Percentiles rank a stretch among this genome's conserved stretches.
These are phyloP conservation scores for Tupiocoris notatus DNA, from an alignment of 2,888 invertebrate species.

Conservation along the genomic window DNA sequence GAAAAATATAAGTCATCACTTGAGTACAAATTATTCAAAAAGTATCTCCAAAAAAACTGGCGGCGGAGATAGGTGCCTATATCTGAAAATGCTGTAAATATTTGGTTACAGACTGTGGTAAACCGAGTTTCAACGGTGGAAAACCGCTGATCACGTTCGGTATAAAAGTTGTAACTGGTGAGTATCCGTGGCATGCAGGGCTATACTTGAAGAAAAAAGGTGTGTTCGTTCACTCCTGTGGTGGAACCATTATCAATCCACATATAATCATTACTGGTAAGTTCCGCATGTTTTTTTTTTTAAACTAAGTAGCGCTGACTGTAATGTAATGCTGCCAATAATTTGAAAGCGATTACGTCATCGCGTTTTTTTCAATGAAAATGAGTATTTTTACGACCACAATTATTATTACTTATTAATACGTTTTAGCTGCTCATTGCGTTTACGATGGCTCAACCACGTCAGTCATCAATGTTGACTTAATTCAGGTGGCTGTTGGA, in stretches of 20 bases:
- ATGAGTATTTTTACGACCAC: no score
- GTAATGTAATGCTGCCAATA: no score
- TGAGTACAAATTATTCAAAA: no score
- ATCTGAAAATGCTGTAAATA: no score
- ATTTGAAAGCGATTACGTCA: no score
- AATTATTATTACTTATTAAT: no score
- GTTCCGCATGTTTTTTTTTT: background rate
- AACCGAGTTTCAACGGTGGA: slow-evolving; percentile 42
- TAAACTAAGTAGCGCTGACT: background rate
- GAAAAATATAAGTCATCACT: no score
- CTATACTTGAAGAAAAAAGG: slow-evolving; percentile 50
- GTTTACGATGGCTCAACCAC: slow-evolving; percentile 52
- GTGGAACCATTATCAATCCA: slow-evolving; percentile 54
- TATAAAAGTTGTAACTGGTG: slow-evolving; percentile 50
- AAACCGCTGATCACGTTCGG: slow-evolving; percentile 52
- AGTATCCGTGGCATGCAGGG: slow-evolving; percentile 55
- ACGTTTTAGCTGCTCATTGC: slow-evolving; percentile 56
- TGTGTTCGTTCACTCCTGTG: slow-evolving; percentile 53
- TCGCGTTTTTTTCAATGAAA: no score
- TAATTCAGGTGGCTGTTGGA: slow-evolving; percentile 53
- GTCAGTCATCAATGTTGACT: slow-evolving; percentile 47
- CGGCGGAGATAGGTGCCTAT: no score
- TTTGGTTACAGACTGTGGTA: slow-evolving; percentile 53
- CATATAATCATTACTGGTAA: slow-evolving; percentile 52
- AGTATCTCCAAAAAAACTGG: no score